A percentile compares a stretch with the other conserved stretches of the same genome.
Conservation (phyloP, 2,113 vertebrate species). For the Tachuris rubrigastra region DNA sequence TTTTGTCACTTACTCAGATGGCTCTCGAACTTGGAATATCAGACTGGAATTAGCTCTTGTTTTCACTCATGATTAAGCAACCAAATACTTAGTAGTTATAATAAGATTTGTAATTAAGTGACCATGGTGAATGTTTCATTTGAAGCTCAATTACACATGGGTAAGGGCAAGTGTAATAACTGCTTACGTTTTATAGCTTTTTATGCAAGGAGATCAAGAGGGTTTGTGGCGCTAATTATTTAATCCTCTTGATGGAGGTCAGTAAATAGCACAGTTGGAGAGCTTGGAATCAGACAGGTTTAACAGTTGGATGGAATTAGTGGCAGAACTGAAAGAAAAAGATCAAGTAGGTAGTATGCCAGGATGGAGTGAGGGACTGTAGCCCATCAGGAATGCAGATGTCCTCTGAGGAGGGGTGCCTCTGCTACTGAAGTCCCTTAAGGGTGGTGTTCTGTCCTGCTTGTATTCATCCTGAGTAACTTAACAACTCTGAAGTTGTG, state of each 20-base stretch:
- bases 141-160: not conserved
- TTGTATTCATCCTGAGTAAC: not conserved
- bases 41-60: not conserved
- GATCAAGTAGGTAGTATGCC: no score
- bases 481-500: not conserved
- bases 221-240: not conserved
- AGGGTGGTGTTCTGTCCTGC: not conserved
- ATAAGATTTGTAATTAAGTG: slow-evolving; percentile 3
- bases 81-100: not conserved
- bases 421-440: not conserved
- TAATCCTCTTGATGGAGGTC: not conserved
- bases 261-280: not conserved
- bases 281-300: not conserved
- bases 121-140: not conserved
- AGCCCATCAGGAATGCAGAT: not conserved
- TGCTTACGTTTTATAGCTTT: not conserved
- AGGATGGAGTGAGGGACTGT: not conserved
- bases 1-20: not conserved
- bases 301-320: not conserved
- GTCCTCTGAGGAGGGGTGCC: not conserved
- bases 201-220: not conserved
- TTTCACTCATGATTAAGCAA: slow-evolving; percentile 5
- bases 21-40: not conserved
- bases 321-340: not conserved
- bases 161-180: not conserved